These are phyloP conservation scores for Chrysocyon brachyurus DNA, from an alignment of 2,797 vertebrate species.

Conservation along the genomic window DNA sequence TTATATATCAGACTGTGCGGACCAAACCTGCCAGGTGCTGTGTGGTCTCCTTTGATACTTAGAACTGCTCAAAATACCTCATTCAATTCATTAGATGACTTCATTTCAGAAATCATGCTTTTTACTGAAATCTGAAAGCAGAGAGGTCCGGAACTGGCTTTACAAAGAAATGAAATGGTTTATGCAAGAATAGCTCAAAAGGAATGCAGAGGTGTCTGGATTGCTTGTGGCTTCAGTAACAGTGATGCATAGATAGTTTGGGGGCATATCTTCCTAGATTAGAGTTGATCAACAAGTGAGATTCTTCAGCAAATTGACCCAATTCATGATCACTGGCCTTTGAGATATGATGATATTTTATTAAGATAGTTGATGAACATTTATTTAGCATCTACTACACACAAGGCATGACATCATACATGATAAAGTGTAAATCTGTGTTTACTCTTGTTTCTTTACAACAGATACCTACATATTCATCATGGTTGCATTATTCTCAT, in stretches of 20 bases:
- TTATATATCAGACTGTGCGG: neutral
- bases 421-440: neutral
- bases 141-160: constrained; percentile 54
- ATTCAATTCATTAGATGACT: constrained; percentile 74
- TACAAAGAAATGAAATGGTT: constrained; percentile 41
- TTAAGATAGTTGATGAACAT: neutral
- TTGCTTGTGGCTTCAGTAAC: neutral
- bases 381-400: neutral
- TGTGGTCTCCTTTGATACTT: constrained; percentile 49
- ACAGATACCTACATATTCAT: neutral
- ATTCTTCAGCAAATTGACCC: neutral
- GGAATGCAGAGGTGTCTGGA: neutral
- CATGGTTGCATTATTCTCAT: neutral
- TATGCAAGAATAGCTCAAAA: constrained; percentile 53
- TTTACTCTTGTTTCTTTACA: constrained; percentile 2
- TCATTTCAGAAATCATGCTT: constrained; percentile 76
- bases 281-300: neutral
- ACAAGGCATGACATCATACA: neutral
- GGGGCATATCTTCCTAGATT: neutral
- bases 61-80: constrained; percentile 38
- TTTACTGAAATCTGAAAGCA: constrained; percentile 71
- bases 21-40: neutral
- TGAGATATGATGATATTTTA: neutral
- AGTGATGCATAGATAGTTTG: neutral
- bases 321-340: neutral